Percentiles rank a stretch among this genome's conserved stretches.
These are phyloP conservation scores for Coreoperca whiteheadi DNA, from an alignment of 2,113 vertebrate species.

Conservation along the genomic window DNA sequence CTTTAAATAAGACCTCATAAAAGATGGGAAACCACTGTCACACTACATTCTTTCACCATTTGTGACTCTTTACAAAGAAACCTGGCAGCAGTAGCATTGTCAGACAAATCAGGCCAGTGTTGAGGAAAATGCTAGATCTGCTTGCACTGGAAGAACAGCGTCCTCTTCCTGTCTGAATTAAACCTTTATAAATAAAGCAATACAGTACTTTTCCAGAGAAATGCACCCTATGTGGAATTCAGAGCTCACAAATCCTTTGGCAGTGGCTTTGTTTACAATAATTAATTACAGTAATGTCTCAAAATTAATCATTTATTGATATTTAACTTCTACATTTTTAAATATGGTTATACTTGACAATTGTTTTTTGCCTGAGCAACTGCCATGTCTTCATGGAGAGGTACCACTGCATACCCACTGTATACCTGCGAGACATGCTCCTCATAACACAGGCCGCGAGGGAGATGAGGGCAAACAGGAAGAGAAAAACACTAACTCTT, in stretches of 20 bases:
- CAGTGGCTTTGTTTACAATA: background rate
- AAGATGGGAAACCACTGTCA: background rate
- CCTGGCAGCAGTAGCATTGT: background rate
- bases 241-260: background rate
- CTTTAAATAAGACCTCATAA: background rate
- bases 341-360: background rate
- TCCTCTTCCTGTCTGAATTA: background rate
- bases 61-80: background rate
- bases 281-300: background rate
- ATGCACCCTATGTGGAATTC: background rate
- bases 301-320: background rate
- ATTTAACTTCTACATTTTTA: background rate
- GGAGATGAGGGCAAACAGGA: constrained; percentile 30
- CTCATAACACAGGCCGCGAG: constrained; percentile 3
- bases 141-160: background rate
- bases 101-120: background rate
- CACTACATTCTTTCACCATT: background rate
- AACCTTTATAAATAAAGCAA: background rate
- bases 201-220: background rate
- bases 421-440: constrained; percentile 18
- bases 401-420: background rate
- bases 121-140: background rate
- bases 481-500: constrained; percentile 15
- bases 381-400: background rate
- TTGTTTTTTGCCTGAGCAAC: background rate